Conservation (phyloP, 2,888 invertebrate species). For the Melangyna quadrimaculata region DNA sequence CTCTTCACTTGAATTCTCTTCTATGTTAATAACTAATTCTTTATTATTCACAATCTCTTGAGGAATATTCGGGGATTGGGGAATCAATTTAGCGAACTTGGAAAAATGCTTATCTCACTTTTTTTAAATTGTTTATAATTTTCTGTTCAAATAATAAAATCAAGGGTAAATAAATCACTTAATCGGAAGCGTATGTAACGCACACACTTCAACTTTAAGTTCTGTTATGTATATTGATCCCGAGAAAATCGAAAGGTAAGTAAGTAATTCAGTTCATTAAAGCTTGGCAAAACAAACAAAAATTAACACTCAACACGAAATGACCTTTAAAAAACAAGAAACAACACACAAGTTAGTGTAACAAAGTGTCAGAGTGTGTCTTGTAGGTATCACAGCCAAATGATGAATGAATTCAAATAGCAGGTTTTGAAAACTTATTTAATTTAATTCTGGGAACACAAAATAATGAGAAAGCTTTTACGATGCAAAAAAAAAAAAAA, state of each 20-base stretch:
- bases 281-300: neutral
- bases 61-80: neutral
- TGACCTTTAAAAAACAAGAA: conserved; percentile 39
- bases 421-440: conserved; percentile 53
- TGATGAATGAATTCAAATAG: conserved; percentile 65
- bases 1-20: conserved; percentile 1
- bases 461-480: conserved; percentile 57
- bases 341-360: neutral
- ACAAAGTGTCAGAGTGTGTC: conserved; percentile 32
- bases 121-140: neutral
- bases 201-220: neutral
- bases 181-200: conserved; percentile 24
- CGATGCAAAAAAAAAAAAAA: conserved; percentile 39
- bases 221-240: neutral
- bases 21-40: neutral
- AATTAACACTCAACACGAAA: conserved; percentile 34
- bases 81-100: neutral
- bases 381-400: conserved; percentile 33
- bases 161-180: conserved; percentile 31
- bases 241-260: conserved; percentile 28
- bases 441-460: neutral
- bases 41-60: neutral
- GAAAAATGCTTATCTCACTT: neutral
- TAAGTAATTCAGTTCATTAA: neutral
- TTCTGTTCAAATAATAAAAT: neutral